These are phyloP conservation scores for Pogonomyrmex barbatus DNA, from an alignment of 1,140 invertebrate genomes.

Conservation along the genomic window DNA sequence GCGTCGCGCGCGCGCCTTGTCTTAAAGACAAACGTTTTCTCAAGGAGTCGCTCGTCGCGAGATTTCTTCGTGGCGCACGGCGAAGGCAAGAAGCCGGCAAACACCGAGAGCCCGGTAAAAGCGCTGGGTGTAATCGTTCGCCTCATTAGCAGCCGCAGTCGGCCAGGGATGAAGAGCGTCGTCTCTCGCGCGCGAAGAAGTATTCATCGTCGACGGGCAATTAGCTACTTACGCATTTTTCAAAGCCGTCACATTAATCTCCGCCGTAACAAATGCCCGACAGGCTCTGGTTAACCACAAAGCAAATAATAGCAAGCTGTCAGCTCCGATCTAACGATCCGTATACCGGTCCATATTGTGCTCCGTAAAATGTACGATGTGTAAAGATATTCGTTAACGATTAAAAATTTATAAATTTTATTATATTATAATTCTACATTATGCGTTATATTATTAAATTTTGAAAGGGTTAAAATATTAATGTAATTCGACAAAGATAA, in stretches of 20 bases:
- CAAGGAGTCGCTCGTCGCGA: constrained; percentile 12
- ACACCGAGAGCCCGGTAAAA: constrained; percentile 37
- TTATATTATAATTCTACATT: not conserved
- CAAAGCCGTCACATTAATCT: constrained; percentile 54
- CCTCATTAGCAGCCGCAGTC: constrained; percentile 61
- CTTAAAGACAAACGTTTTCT: constrained; percentile 35
- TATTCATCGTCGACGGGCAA: constrained; percentile 54
- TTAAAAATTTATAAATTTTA: constrained; percentile 19
- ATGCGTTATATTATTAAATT: not conserved
- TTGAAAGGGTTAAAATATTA: not conserved
- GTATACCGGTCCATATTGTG: not conserved
- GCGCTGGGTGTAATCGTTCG: constrained; percentile 52
- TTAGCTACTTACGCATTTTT: constrained; percentile 62
- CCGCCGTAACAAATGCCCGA: constrained; percentile 46
- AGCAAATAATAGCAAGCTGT: constrained; percentile 42
- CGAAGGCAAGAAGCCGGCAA: constrained; percentile 36
- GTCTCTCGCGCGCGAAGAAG: constrained; percentile 27
- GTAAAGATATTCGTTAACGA: not conserved
- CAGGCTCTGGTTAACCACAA: not conserved
- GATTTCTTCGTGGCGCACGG: constrained; percentile 47
- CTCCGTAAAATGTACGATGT: not conserved
- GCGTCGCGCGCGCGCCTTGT: constrained; percentile 13
- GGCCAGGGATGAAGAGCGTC: constrained; percentile 37
- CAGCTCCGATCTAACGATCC: constrained; percentile 48
- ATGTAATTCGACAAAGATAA: constrained; percentile 22